These are phyloP conservation scores for Falco rusticolus DNA, from an alignment of 2,797 vertebrate species.

Conservation along the genomic window DNA sequence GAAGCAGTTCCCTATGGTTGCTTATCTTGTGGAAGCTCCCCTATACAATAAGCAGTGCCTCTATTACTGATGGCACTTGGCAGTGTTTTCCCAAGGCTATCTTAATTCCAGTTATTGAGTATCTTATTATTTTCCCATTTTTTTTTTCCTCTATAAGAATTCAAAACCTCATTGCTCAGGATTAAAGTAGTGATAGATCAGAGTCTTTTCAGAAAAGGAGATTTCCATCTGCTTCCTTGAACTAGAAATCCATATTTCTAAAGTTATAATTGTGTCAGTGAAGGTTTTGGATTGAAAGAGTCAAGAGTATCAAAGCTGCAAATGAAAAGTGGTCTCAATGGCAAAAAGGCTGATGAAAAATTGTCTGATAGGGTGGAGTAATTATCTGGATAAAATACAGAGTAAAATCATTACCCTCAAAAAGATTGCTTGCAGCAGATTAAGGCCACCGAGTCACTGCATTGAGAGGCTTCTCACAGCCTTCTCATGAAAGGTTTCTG, in stretches of 20 bases:
- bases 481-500: not conserved
- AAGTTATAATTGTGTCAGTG: not conserved
- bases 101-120: not conserved
- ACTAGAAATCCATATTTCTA: not conserved
- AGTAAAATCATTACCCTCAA: not conserved
- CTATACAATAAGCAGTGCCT: not conserved
- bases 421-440: not conserved
- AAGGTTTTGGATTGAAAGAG: not conserved
- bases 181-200: not conserved
- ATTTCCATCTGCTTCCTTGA: not conserved
- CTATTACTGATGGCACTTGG: not conserved
- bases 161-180: not conserved
- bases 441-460: not conserved
- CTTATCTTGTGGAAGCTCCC: not conserved
- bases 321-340: not conserved
- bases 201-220: not conserved
- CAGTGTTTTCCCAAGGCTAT: not conserved
- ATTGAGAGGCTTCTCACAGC: not conserved
- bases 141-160: not conserved
- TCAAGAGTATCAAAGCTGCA: not conserved
- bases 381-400: not conserved
- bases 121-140: not conserved
- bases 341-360: not conserved
- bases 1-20: not conserved
- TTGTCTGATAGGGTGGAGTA: not conserved